Evolutionary conservation across 2,888 invertebrate genomes (phyloP), one percentile per base, ranked within the genome.

Genomic region (Spilarctia lutea): DNA sequence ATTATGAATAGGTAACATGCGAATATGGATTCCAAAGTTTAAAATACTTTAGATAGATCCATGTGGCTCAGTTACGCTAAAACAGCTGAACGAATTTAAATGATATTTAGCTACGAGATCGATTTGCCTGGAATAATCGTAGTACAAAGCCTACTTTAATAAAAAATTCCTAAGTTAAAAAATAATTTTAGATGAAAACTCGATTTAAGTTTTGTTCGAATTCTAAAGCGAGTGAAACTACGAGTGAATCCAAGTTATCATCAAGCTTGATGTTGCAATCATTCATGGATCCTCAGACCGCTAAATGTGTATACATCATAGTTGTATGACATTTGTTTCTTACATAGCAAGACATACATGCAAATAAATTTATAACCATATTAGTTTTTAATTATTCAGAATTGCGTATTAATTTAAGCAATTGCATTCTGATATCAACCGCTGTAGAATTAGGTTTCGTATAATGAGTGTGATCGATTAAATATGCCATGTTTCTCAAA

Each of bases 391-490:
- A 74, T 68, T 77, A 83, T 81, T 76, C 77, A 65, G 27, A 11
- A n/a, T 72, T 76, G 74, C 65, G 63, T 75, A 71, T 78, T 80
- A 70, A 79, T 83, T 75, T 75, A 85, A 75, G 84, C 79, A 81
- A 84, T 83, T 79, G 79, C 79, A 74, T 68, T 67, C 79, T 39
- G 74, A 82, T 77, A 77, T 81, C 56, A 72, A 73, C n/a, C 71
- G 35, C 75, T 78, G 76, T 74, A 70, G 74, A 80, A 78, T 75
- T 77, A 76, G 75, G 75, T 83, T 77, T 79, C 75, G 77, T 67
- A 68, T 84, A 84, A 79, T 80, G 72, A 80, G 75, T 77, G 75
- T 83, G 77, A 80, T 82, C 80, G 78, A 86, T 87, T 83, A 83
- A 83, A 79, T 80, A n/a, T 65, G 65, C 30, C 10, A 35, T 48